Percentiles rank a stretch among this genome's conserved stretches.
Conservation (phyloP, 2,888 invertebrate species). For the Brachyopa scutellaris region DNA sequence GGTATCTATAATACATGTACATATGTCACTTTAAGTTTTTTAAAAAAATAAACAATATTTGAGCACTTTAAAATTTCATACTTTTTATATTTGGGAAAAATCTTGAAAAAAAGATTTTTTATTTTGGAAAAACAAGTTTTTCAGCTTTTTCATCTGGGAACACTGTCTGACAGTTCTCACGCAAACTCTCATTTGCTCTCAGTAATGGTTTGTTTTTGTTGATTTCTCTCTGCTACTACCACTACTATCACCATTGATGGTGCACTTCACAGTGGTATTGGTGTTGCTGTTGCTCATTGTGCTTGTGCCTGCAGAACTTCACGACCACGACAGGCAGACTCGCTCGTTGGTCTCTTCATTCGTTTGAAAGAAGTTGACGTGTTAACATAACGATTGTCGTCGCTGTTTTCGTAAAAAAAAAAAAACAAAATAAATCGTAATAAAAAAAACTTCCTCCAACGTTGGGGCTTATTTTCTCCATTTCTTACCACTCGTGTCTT, state of each 20-base stretch:
- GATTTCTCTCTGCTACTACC: slow-evolving; percentile 49
- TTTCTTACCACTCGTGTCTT: slow-evolving; percentile 50
- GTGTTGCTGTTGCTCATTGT: slow-evolving; percentile 11
- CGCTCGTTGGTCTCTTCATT: slow-evolving; percentile 47
- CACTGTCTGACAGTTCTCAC: slow-evolving; percentile 33
- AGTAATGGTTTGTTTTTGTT: slow-evolving; percentile 71
- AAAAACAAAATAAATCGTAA: slow-evolving; percentile 1
- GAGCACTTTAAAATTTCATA: too few species aligned
- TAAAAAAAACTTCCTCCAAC: slow-evolving; percentile 16
- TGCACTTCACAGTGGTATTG: slow-evolving; percentile 17
- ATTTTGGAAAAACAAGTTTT: too few species aligned
- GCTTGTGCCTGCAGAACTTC: slow-evolving; percentile 41
- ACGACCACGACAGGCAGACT: too few species aligned
- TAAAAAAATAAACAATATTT: too few species aligned
- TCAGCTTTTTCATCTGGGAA: too few species aligned
- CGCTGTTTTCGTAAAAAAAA: slow-evolving; percentile 10
- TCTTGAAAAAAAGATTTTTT: too few species aligned
- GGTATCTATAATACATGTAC: too few species aligned
- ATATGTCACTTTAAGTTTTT: too few species aligned
- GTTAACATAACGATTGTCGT: slow-evolving; percentile 31
- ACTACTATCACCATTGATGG: slow-evolving; percentile 4
- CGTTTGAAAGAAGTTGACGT: slow-evolving; percentile 58
- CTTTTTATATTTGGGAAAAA: too few species aligned
- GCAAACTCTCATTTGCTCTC: slow-evolving; percentile 28
- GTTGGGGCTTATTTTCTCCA: slow-evolving; percentile 35